phyloP scores from a whole-genome alignment of 2,888 invertebrate species.

The Trypoxylon attenuatum region DNA sequence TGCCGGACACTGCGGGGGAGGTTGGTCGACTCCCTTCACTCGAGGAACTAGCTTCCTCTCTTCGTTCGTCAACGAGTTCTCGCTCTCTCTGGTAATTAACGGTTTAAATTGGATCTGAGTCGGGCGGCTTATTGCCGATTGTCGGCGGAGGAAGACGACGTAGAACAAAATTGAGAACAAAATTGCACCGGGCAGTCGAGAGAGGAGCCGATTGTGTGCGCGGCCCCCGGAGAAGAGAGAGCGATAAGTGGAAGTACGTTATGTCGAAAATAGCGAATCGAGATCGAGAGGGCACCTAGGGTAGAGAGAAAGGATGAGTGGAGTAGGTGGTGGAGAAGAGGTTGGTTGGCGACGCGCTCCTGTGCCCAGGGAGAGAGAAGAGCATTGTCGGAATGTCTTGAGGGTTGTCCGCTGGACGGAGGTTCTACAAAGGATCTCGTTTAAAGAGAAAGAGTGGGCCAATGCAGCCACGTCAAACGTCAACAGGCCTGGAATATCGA shows the following conservation, averaged over 20 bases:
- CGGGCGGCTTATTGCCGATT: constrained; percentile 62
- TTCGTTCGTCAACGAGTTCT: too few relatives aligned
- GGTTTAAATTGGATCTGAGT: constrained; percentile 67
- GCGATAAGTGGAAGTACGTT: constrained; percentile 47
- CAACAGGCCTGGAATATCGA: constrained; percentile 42
- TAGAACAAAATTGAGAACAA: constrained; percentile 63
- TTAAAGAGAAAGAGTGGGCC: constrained; percentile 44
- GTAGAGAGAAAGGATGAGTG: constrained; percentile 15
- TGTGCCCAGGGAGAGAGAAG: constrained; percentile 39
- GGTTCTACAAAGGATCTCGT: constrained; percentile 54
- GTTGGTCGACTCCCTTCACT: not conserved
- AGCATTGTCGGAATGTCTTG: constrained; percentile 52
- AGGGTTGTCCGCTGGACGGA: constrained; percentile 48
- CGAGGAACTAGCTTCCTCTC: not conserved
- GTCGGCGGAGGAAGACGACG: constrained; percentile 56
- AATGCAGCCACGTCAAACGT: constrained; percentile 30
- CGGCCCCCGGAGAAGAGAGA: constrained; percentile 32
- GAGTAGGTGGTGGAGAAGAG: constrained; percentile 24
- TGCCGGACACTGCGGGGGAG: constrained; percentile 17
- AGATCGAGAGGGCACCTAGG: constrained; percentile 3
- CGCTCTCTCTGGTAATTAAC: constrained; percentile 65
- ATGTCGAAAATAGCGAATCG: constrained; percentile 35
- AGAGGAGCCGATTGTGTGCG: constrained; percentile 43
- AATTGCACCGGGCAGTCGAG: constrained; percentile 56
- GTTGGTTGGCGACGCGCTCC: constrained; percentile 28